Evolutionary conservation across 2,113 vertebrate genomes (phyloP).

Genomic region (Lepisosteus osseus): DNA sequence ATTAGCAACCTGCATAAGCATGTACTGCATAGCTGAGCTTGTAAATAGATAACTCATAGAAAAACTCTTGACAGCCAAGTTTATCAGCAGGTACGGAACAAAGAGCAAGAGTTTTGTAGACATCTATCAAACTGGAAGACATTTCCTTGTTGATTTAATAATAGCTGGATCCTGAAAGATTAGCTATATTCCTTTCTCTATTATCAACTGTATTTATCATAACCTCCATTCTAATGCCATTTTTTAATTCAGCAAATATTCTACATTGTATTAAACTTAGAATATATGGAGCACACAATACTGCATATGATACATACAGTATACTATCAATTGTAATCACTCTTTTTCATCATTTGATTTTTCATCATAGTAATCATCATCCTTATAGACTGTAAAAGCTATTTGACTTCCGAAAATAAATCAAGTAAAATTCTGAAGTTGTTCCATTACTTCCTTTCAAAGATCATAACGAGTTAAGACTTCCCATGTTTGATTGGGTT

Average conservation of each 20-base stretch:
- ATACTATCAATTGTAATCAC: too few species aligned
- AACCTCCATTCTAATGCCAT: neutral
- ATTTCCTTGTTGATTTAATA: neutral
- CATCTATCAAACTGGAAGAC: neutral
- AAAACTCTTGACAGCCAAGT: neutral
- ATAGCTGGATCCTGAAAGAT: neutral
- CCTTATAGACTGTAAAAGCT: too few species aligned
- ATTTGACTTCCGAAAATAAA: too few species aligned
- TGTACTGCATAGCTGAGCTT: neutral
- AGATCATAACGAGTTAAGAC: too few species aligned
- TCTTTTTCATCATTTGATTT: too few species aligned
- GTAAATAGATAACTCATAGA: neutral
- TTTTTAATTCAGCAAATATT: conserved; percentile 26
- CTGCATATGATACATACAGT: too few species aligned
- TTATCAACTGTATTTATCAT: neutral
- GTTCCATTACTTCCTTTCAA: too few species aligned
- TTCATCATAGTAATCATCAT: too few species aligned
- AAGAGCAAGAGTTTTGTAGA: neutral
- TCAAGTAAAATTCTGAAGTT: too few species aligned
- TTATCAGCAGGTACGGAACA: neutral
- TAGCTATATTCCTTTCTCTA: neutral
- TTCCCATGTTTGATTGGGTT: too few species aligned
- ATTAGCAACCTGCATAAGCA: neutral
- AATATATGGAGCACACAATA: too few species aligned
- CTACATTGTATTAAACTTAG: neutral